Conservation (phyloP, 2,888 invertebrate genomes). For the Ametastegia equiseti region DNA sequence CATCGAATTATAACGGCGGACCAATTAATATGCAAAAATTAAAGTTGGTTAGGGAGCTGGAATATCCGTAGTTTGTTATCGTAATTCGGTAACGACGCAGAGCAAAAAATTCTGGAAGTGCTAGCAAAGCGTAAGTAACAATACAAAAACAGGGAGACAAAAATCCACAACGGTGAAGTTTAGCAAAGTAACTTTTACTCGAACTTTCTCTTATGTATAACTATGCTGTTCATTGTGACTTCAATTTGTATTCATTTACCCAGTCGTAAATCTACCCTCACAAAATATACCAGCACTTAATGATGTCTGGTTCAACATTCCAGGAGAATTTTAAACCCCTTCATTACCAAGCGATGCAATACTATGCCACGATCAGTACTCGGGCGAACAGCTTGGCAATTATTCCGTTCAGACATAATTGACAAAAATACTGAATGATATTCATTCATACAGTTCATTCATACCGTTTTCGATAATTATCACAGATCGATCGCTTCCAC, state of each 20-base stretch:
- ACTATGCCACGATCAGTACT: not conserved
- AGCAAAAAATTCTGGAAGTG: not conserved
- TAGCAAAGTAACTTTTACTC: not conserved
- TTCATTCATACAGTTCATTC: too few species aligned
- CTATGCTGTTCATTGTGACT: slow-evolving; percentile 23
- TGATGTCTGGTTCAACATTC: not conserved
- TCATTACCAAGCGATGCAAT: not conserved
- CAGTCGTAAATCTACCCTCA: not conserved
- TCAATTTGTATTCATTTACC: slow-evolving; percentile 31
- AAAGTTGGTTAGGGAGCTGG: not conserved
- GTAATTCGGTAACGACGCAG: not conserved
- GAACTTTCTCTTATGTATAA: not conserved
- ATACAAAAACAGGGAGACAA: slow-evolving; percentile 11
- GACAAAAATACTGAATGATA: not conserved
- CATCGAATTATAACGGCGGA: not conserved
- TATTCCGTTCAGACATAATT: not conserved
- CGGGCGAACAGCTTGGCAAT: not conserved
- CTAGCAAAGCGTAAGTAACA: slow-evolving; percentile 1
- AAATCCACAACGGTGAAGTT: not conserved
- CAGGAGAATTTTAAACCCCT: not conserved
- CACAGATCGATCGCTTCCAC: not conserved
- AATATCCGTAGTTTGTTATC: slow-evolving; percentile 22
- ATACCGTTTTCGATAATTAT: not conserved
- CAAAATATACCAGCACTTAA: slow-evolving; percentile 22
- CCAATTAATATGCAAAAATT: slow-evolving; percentile 9